These are phyloP conservation scores for Lasioglossum calceatum DNA, from an alignment of 2,888 invertebrate species.

Conservation along the genomic window DNA sequence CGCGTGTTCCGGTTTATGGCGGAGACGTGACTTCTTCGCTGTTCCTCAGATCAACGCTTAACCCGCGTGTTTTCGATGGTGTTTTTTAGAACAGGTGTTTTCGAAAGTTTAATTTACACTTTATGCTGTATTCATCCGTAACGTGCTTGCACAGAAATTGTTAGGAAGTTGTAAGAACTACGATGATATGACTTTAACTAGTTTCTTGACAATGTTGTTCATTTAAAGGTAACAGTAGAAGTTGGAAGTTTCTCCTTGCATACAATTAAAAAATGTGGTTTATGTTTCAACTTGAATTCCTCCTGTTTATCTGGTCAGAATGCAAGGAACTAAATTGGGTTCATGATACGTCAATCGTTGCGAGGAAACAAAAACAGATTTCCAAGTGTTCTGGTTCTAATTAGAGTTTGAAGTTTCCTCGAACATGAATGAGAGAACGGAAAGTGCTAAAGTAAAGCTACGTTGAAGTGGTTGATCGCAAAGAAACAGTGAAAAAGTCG, in stretches of 20 bases:
- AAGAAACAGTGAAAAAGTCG: conserved; percentile 13
- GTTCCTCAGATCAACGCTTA: not conserved
- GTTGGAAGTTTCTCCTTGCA: not conserved
- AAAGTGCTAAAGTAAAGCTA: conserved; percentile 20
- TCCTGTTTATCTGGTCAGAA: not conserved
- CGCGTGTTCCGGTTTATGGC: not conserved
- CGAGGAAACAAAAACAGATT: conserved; percentile 7
- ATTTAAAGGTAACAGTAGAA: not conserved
- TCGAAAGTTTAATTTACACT: not conserved
- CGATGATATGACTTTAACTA: no score
- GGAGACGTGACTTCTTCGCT: not conserved
- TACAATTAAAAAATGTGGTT: not conserved
- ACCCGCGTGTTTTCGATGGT: not conserved
- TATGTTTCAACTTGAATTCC: not conserved
- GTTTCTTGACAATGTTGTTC: no score
- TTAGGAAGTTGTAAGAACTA: not conserved
- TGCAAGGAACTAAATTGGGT: not conserved
- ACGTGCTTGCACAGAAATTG: not conserved
- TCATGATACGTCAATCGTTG: not conserved
- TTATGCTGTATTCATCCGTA: no score
- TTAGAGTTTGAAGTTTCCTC: conserved; percentile 13
- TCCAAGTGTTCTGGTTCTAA: not conserved
- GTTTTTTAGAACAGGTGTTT: not conserved
- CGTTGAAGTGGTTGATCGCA: not conserved
- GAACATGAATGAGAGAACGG: conserved; percentile 1